Evolutionary conservation across 64 coral and sea anemone species (phyloP).

Genomic region (Montipora capricornis): DNA sequence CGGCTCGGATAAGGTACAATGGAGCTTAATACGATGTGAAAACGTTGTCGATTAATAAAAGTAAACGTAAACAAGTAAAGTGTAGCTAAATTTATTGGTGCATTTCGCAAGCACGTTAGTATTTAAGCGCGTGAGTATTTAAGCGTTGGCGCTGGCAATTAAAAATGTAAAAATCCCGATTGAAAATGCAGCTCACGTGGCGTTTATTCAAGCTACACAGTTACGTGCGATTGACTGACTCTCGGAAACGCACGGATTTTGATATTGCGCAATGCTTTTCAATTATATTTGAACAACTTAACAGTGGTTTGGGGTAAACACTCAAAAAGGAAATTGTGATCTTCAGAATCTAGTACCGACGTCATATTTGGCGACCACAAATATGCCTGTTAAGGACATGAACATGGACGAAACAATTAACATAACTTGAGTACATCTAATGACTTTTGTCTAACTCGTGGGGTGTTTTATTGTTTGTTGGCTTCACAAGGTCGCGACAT

Average conservation of each 20-base stretch:
- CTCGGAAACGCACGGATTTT: not conserved
- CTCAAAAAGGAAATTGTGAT: not conserved
- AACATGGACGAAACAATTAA: not conserved
- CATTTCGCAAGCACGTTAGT: too few relatives aligned
- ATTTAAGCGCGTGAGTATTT: too few relatives aligned
- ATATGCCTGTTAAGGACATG: not conserved
- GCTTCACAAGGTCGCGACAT: not conserved
- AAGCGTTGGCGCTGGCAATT: too few relatives aligned
- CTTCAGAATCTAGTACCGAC: not conserved
- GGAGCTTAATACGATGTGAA: too few relatives aligned
- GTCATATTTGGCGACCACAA: not conserved
- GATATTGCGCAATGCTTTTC: not conserved
- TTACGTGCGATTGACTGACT: too few relatives aligned
- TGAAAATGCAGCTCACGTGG: too few relatives aligned
- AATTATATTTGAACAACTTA: not conserved
- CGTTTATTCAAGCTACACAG: too few relatives aligned
- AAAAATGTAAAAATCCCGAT: too few relatives aligned
- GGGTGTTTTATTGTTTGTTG: not conserved
- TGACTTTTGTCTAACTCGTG: not conserved
- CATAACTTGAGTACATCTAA: not conserved
- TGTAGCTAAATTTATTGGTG: too few relatives aligned
- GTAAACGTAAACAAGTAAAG: too few relatives aligned
- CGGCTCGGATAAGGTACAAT: too few relatives aligned
- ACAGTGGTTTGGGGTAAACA: not conserved
- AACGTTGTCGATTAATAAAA: too few relatives aligned